Percentiles rank a stretch among this genome's conserved stretches.
phyloP scores from a whole-genome alignment of 1,140 invertebrate species.

The Sminthurinus signatus region DNA sequence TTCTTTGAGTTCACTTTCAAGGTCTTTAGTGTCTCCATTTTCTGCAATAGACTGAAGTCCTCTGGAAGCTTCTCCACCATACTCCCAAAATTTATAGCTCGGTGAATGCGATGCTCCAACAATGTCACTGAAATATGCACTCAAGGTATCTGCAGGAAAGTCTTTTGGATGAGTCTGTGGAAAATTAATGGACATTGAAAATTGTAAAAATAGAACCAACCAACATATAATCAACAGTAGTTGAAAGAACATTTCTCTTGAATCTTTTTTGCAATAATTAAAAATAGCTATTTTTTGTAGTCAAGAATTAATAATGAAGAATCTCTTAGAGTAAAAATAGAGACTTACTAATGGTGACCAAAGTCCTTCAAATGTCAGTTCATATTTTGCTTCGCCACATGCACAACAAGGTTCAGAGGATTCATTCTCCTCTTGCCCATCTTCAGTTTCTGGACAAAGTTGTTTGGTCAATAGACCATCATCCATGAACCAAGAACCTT shows the following conservation, averaged over 20 bases:
- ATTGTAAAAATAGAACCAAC: too few relatives aligned
- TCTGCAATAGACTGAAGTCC: slow-evolving; percentile 90
- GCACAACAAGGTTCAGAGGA: slow-evolving; percentile 63
- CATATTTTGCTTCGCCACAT: slow-evolving; percentile 86
- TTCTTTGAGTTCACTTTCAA: slow-evolving; percentile 83
- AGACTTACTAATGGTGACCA: slow-evolving; percentile 94
- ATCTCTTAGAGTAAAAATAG: too few relatives aligned
- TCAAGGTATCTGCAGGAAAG: slow-evolving; percentile 77
- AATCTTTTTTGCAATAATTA: too few relatives aligned
- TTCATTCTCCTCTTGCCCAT: slow-evolving; percentile 49
- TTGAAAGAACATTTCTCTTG: too few relatives aligned
- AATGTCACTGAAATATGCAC: slow-evolving; percentile 96
- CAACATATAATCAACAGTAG: too few relatives aligned
- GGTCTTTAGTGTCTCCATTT: slow-evolving; percentile 81
- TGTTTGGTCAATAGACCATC: slow-evolving; percentile 72
- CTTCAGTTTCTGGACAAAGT: slow-evolving; percentile 68
- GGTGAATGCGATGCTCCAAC: slow-evolving; percentile 89
- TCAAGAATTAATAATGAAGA: too few relatives aligned
- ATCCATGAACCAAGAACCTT: slow-evolving; percentile 79
- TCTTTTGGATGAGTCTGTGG: slow-evolving; percentile 93
- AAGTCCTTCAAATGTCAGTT: slow-evolving; percentile 86
- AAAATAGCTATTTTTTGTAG: too few relatives aligned
- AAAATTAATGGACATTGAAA: too few relatives aligned
- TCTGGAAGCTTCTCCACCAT: slow-evolving; percentile 79
- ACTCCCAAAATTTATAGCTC: slow-evolving; percentile 90